Percentiles rank a stretch among this genome's conserved stretches.
phyloP scores from a whole-genome alignment of 1,140 invertebrate genomes.

The Drosophila equinoxialis region DNA sequence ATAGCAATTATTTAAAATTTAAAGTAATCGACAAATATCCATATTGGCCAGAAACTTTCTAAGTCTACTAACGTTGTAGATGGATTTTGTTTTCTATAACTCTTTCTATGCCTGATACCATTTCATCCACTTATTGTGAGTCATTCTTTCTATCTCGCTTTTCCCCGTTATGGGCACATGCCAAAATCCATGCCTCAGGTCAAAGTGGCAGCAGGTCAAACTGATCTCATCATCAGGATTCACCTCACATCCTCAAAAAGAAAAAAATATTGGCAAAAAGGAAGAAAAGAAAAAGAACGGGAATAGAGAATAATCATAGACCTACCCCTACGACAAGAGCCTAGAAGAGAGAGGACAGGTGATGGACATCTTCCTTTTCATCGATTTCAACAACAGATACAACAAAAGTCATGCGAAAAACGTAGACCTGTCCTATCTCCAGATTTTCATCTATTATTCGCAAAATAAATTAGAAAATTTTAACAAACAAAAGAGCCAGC shows the following conservation, averaged over 20 bases:
- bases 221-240: constrained; percentile 46
- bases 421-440: constrained; percentile 68
- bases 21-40: too few species aligned
- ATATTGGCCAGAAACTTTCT: too few species aligned
- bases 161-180: constrained; percentile 36
- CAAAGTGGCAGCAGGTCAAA: constrained; percentile 26
- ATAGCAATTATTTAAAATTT: too few species aligned
- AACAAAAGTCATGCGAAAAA: constrained; percentile 54
- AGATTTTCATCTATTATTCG: constrained; percentile 67
- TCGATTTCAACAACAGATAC: neutral
- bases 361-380: constrained; percentile 58
- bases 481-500: constrained; percentile 52
- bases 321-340: constrained; percentile 1
- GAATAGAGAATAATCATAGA: constrained; percentile 10
- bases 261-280: constrained; percentile 38
- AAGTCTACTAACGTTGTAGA: too few species aligned
- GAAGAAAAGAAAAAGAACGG: constrained; percentile 14
- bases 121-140: too few species aligned
- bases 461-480: constrained; percentile 32
- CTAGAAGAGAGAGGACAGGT: constrained; percentile 56
- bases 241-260: constrained; percentile 4
- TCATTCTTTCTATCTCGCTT: neutral
- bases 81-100: too few species aligned
- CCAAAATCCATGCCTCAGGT: constrained; percentile 30
- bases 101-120: too few species aligned